Evolutionary conservation across 2,888 invertebrate species (phyloP), one percentile per base, ranked within the genome.

Genomic region (Sinodicranocentrus sp.): DNA sequence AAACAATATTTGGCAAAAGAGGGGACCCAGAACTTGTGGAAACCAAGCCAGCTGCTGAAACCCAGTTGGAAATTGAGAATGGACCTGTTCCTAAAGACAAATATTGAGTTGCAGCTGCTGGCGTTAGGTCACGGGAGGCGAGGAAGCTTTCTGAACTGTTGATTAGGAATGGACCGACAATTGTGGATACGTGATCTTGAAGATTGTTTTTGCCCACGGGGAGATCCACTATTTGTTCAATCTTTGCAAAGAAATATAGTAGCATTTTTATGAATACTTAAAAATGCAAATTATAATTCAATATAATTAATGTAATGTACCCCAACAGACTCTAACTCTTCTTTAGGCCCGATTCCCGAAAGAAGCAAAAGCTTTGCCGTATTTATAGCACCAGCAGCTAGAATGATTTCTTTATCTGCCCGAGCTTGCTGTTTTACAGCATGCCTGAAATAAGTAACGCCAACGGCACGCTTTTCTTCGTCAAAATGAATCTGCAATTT

Each of bases 161-260:
- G 25, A 86, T 28, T 10, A 82, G 68, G 39, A 87, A 75, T 19
- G 88, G 88, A 3, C 88, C 88, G 8, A 73, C 82, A 2, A 79
- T 48, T 0, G 79, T 63, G 0, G 75, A 63, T 10, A 85, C 72
- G 68, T 87, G 85, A 63, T 85, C 88, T 52, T 85, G 86, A 0
- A 88, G 57, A 72, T 87, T 87, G 13, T 82, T 44, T 1, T 87
- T 87, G 25, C 86, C 87, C 2, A 39, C 39, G 15, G 87, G 87
- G 23, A 84, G 71, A 68, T 88, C 70, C 3, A 84, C 88, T 10
- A 57, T 44, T 25, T 44, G 17, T 2, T 59, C 19, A 13, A 78
- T 78, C 78, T 8, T 33, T 10, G n/a, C 21, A 3, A 25, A 8
- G 15, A 63, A 23, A 28, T 8, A 1, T 25, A 23, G 23, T 8